phyloP scores from a whole-genome alignment of 2,113 vertebrate genomes.

The Laterallus jamaicensis region DNA sequence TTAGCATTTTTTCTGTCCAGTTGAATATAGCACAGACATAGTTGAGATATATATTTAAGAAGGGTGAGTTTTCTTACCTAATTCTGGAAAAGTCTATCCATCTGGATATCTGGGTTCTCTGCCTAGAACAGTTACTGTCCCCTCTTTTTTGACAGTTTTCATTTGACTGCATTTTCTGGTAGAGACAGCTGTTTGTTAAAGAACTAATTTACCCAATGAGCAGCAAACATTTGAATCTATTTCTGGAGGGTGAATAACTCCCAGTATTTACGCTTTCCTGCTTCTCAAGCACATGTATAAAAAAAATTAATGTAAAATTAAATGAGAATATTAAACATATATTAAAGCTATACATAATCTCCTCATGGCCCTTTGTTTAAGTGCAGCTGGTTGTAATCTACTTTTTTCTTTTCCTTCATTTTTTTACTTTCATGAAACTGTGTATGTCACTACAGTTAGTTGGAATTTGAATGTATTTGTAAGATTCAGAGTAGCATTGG shows the following conservation, averaged over 20 bases:
- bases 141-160: not conserved
- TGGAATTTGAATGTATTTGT: not conserved
- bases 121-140: not conserved
- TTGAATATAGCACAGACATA: not conserved
- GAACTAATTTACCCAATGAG: not conserved
- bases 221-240: not conserved
- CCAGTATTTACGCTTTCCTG: not conserved
- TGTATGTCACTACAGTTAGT: not conserved
- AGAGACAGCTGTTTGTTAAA: not conserved
- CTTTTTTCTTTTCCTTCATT: not conserved
- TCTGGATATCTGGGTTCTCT: not conserved
- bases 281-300: not conserved
- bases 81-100: not conserved
- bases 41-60: not conserved
- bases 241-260: not conserved
- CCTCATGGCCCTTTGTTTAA: not conserved
- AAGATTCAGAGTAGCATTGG: not conserved
- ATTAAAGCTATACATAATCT: not conserved
- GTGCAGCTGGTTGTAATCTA: not conserved
- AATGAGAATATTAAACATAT: not conserved
- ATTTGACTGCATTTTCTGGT: not conserved
- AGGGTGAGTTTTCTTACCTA: not conserved
- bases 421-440: not conserved
- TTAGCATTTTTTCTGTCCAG: not conserved
- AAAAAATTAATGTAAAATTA: not conserved